Evolutionary conservation across 2,888 invertebrate species (phyloP), one percentile per base, ranked within the genome.

Genomic region (Apamea crenata): DNA sequence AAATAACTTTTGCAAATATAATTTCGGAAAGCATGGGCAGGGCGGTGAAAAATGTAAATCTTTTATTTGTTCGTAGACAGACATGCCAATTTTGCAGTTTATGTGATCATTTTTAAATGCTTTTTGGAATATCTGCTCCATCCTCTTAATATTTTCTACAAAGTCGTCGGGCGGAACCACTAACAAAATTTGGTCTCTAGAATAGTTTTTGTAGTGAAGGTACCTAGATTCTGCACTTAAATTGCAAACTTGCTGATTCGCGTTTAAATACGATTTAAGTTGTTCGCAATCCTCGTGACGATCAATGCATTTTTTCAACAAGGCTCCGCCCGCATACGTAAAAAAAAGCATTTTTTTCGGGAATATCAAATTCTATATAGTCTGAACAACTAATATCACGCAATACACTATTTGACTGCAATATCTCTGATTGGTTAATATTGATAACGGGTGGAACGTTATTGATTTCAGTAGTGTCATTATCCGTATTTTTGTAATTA

Each of bases 101-200:
- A 80, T 72, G 77, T 78, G 75, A 61, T 74, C 74, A 53, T 78
- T 73, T 78, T 70, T 44, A 74, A 77, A 79, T 76, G 76, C 16
- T 82, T 82, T 76, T 67, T 53, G 78, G 59, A 83, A 80, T 59
- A 80, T 72, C 59, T 80, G 75, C 50, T 80, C 80, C 80, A 78
- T 83, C 70, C 71, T 81, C 56, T 81, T 40, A 63, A 83, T 72
- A 76, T 78, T 73, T 74, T 81, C 68, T 29, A 77, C 81, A 78
- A 81, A 83, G 50, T 83, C 78, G 40, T 83, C 78, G 21, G 78
- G 75, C 75, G 80, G 78, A 25, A 78, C 59, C 44, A 83, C 61
- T 73, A 74, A 66, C 40, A 67, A 77, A 66, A 44, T 77, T 79
- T 40, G 71, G 56, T 77, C 59, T 74, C 1, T 68, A 44, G 53